Evolutionary conservation across 1,140 invertebrate species (phyloP).

Genomic region (Dufourea novaeangliae): DNA sequence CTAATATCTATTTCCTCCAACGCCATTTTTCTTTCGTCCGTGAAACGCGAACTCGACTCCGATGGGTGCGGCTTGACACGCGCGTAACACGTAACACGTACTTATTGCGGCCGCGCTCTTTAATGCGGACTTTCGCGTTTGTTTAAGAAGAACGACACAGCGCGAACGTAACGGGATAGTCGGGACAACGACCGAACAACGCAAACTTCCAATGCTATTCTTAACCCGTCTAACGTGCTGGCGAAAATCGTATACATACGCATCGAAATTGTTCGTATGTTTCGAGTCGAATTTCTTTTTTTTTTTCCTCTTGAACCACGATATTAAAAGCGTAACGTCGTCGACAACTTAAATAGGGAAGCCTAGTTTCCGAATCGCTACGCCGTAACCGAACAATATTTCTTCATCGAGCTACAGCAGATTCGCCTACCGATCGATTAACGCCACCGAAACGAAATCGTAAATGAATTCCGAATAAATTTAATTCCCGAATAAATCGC

Average conservation of each 20-base stretch:
- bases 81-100: slow-evolving; percentile 40
- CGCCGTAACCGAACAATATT: background rate
- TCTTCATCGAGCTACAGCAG: background rate
- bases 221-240: background rate
- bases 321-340: background rate
- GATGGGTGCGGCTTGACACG: slow-evolving; percentile 66
- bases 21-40: slow-evolving; percentile 72
- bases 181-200: background rate
- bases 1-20: slow-evolving; percentile 79
- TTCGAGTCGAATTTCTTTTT: too few relatives aligned
- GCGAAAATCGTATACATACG: background rate
- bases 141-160: slow-evolving; percentile 14
- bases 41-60: slow-evolving; percentile 53
- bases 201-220: background rate
- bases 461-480: background rate
- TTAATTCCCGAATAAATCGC: background rate
- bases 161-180: slow-evolving; percentile 26
- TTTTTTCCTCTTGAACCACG: background rate
- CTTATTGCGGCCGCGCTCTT: slow-evolving; percentile 8
- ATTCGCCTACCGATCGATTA: slow-evolving; percentile 3
- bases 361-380: slow-evolving; percentile 8
- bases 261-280: background rate
- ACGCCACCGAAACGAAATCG: background rate
- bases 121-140: slow-evolving; percentile 6
- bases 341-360: background rate